Base-by-base conservation (phyloP, 2,888 invertebrate species). In the Philopedon plagiatum region DNA sequence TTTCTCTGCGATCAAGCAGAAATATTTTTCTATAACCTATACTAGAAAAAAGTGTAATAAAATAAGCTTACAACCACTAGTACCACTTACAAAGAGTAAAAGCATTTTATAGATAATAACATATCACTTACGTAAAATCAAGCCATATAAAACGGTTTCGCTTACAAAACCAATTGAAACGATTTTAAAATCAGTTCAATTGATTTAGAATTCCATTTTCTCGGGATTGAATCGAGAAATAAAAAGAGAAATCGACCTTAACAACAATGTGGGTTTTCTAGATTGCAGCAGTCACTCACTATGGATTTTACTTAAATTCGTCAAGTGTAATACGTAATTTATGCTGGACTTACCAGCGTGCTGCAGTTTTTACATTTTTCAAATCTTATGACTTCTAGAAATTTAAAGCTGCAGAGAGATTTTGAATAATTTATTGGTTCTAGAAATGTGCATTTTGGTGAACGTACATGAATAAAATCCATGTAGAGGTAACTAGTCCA, bases 181-280 rank as follows among this genome's bases (percentile, higher is more conserved):
- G 39, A 63, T 49, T 63, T 63, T 63, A 54, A 46, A 54, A 63
- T 63, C 63, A 63, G 54, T 63, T 63, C 51, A 37, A 51, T 51
- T 51, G 51, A 51, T 51, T 51, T 51, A 51, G 51, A 51, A 29
- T 63, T 63, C 63, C 34, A 51, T 63, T 63, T 63, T 19, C 51
- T 54, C 37, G 13, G 13, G 51, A 63, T 63, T 23, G 63, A 37
- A 63, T 54, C 13, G 63, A 37, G 37, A 51, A 51, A 51, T 51
- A 51, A 51, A 51, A 51, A 51, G 15, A 51, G 26, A 37, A 54
- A 63, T 63, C 26, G 54, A 15, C 23, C 32, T 44, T 61, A 63
- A 63, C 51, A 51, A 21, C 49, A 39, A 63, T 63, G 63, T 54
- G 51, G 51, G 34, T 39, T 51, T 37, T 54, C 15, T 26, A 34